Conservation (phyloP, 1,140 invertebrate genomes). For the Elysia chlorotica region DNA sequence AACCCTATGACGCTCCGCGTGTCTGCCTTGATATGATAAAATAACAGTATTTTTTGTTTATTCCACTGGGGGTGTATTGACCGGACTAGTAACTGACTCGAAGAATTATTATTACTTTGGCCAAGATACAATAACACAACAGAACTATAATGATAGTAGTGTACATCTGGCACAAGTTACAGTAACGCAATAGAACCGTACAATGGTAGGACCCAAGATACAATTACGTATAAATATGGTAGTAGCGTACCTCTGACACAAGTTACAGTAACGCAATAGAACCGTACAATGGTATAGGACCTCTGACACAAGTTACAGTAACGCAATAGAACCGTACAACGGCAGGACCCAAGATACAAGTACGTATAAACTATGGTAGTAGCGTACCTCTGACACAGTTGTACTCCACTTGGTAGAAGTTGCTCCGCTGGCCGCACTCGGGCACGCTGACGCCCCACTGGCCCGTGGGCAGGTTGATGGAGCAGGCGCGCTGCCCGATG, state of each 20-base stretch:
- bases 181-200: not conserved
- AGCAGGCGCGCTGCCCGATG: conserved; percentile 41
- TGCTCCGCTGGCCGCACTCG: conserved; percentile 41
- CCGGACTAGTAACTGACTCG: too few relatives aligned
- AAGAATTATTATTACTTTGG: too few relatives aligned
- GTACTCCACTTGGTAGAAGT: conserved; percentile 52
- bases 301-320: not conserved
- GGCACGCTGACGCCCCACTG: conserved; percentile 34
- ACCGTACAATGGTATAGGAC: too few relatives aligned
- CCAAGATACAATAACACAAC: too few relatives aligned
- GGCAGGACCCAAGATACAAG: too few relatives aligned
- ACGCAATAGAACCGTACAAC: not conserved
- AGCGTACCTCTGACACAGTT: conserved; percentile 46
- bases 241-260: conserved; percentile 46
- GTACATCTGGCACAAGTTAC: not conserved
- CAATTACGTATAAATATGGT: not conserved
- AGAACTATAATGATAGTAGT: too few relatives aligned
- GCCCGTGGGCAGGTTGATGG: conserved; percentile 47
- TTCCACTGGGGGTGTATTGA: too few relatives aligned
- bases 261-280: too few relatives aligned
- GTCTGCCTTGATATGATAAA: too few relatives aligned
- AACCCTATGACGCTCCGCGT: too few relatives aligned
- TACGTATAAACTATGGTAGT: not conserved
- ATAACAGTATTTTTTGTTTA: too few relatives aligned
- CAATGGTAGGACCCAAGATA: too few relatives aligned